Conservation (phyloP, 1,140 invertebrate species). For the Drosophila chauvacae region DNA sequence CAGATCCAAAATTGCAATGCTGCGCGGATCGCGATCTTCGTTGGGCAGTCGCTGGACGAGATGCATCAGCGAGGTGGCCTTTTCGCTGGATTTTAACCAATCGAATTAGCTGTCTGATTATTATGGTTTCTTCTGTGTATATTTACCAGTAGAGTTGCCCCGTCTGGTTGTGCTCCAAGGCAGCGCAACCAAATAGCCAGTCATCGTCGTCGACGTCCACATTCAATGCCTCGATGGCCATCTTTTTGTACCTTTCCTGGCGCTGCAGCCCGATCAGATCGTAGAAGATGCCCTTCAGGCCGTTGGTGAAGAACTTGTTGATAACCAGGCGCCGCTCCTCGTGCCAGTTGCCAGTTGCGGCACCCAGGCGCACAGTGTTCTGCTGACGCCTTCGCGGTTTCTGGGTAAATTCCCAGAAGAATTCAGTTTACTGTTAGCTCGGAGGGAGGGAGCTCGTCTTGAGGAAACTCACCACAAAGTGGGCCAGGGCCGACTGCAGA, state of each 20-base stretch:
- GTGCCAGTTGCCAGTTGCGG: constrained; percentile 49
- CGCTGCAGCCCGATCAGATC: constrained; percentile 58
- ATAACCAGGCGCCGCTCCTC: constrained; percentile 62
- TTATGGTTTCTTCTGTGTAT: neutral
- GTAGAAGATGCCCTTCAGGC: constrained; percentile 47
- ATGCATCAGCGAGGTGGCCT: constrained; percentile 88
- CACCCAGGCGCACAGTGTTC: constrained; percentile 13
- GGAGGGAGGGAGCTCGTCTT: too few species aligned
- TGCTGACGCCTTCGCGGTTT: constrained; percentile 51
- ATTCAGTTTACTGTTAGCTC: neutral
- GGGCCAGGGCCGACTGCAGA: constrained; percentile 76
- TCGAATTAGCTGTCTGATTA: neutral
- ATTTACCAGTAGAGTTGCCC: constrained; percentile 86
- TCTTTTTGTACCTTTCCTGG: constrained; percentile 56
- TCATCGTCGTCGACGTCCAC: constrained; percentile 87
- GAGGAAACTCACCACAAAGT: constrained; percentile 84
- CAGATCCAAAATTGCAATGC: constrained; percentile 88
- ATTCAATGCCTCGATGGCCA: constrained; percentile 83
- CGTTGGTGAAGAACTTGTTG: constrained; percentile 63
- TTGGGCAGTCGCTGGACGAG: constrained; percentile 86
- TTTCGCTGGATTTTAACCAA: constrained; percentile 82
- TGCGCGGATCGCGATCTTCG: constrained; percentile 82
- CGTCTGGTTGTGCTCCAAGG: constrained; percentile 85
- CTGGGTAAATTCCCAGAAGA: constrained; percentile 7
- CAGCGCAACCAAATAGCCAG: constrained; percentile 90